A percentile compares a stretch with the other conserved stretches of the same genome.
Conservation (phyloP, 2,113 vertebrate species). For the Muntiacus muntjak region DNA sequence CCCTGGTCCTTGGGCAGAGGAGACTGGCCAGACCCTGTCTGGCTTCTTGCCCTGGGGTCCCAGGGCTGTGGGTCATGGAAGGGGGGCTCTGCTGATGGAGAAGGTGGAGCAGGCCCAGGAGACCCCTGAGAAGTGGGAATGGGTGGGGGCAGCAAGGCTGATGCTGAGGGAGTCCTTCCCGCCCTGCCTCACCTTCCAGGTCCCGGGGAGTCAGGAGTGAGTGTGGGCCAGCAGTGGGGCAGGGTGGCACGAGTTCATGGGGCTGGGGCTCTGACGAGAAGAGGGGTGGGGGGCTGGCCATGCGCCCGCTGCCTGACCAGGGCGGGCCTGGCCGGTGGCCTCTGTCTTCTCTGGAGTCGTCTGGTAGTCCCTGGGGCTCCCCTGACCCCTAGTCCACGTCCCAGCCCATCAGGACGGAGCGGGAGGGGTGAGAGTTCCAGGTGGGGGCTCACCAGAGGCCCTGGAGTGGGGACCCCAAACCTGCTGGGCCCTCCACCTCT, state of each 20-base stretch:
- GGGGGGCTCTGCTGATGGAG: neutral
- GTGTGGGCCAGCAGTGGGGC: neutral
- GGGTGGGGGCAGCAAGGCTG: accelerated
- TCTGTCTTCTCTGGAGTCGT: neutral
- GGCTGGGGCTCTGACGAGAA: accelerated
- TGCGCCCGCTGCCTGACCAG: neutral
- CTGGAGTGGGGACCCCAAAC: accelerated
- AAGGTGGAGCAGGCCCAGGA: neutral
- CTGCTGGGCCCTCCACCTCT: neutral
- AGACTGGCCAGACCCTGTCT: neutral
- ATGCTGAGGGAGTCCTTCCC: neutral
- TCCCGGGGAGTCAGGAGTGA: neutral
- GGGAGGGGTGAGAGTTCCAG: too few relatives aligned
- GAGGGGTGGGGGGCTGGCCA: neutral
- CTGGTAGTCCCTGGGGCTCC: accelerated
- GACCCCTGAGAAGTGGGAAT: neutral
- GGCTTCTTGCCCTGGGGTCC: neutral
- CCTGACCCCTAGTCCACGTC: neutral
- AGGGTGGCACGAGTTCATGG: accelerated
- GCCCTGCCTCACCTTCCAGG: neutral
- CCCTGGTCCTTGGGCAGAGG: neutral
- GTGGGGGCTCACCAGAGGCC: neutral
- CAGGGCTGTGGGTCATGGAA: neutral
- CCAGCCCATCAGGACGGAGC: neutral
- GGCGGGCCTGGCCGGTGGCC: neutral